A percentile compares a stretch with the other conserved stretches of the same genome.
phyloP scores from a whole-genome alignment of 2,888 invertebrate species.

The Cheilosia variabilis region DNA sequence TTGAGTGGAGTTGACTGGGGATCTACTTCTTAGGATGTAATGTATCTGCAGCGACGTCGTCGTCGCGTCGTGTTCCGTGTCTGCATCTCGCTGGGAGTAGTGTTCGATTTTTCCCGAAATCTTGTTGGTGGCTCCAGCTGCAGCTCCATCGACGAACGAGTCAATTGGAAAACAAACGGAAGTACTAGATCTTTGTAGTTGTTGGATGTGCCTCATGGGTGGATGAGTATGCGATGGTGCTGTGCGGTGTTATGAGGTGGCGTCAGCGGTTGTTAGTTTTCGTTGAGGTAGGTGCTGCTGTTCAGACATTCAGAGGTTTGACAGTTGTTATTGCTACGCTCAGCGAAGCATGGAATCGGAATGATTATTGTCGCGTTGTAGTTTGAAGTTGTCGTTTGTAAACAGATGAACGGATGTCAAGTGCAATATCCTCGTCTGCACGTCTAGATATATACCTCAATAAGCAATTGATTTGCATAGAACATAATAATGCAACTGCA shows the following conservation, averaged over 20 bases:
- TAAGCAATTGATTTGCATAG: not conserved
- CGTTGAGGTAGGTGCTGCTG: not conserved
- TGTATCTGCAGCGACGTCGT: conserved; percentile 23
- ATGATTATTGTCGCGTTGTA: conserved; percentile 34
- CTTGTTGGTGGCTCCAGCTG: conserved; percentile 9
- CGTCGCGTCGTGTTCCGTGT: not conserved
- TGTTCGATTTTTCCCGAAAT: conserved; percentile 39
- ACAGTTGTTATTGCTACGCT: conserved; percentile 35
- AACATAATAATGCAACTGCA: not conserved
- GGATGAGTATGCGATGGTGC: conserved; percentile 26
- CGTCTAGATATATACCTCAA: not conserved
- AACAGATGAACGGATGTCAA: conserved; percentile 2
- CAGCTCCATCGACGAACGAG: conserved; percentile 39
- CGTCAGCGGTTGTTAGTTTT: conserved; percentile 14
- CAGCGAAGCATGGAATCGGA: conserved; percentile 31
- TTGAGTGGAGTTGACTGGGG: conserved; percentile 43
- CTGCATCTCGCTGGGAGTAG: not conserved
- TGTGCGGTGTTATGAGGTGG: not conserved
- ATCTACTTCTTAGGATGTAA: conserved; percentile 42
- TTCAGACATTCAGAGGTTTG: not conserved
- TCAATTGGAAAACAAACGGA: conserved; percentile 64
- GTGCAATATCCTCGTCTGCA: conserved; percentile 11
- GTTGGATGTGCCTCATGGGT: conserved; percentile 57
- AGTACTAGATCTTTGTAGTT: conserved; percentile 65
- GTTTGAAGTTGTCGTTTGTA: conserved; percentile 22